Base-by-base conservation (phyloP, 2,797 vertebrate genomes). In the Phrynocephalus vlangalii region DNA sequence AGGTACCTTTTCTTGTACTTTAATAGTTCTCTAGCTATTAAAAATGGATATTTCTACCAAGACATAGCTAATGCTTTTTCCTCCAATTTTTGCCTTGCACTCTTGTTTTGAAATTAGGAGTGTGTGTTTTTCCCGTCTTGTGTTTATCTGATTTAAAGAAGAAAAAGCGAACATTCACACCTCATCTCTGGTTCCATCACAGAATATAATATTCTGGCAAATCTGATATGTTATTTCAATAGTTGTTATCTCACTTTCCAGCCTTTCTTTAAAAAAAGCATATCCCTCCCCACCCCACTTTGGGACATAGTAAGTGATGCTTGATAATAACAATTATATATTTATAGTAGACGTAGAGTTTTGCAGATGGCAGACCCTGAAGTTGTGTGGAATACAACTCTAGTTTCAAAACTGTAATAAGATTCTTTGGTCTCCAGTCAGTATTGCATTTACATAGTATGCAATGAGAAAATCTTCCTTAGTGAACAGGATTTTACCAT, bases 1-100 rank as follows among this genome's bases (percentile, higher is more conserved):
- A 71, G 89, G 91, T 88, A 87, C 63, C 68, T 89, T 94, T 83
- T 91, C 78, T 92, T 93, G 73, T 0, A 5, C 81, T 93, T 94
- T 82, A 68, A 87, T 76, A 89, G 76, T 91, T 87, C 79, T 91
- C 80, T 67, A 82, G 89, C 90, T 88, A 76, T 86, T 91, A 82
- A 93, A 92, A 92, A 87, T 73, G 1, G 88, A 79, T 70, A 85
- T 30, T 66, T 33, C 82, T 44, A 18, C 44, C 22, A 90, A 84
- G 0, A 71, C 79, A 7, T 44, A 44, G 3, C 89, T 90, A 66
- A 0, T 28, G 79, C 5, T 48, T 22, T 82, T 16, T 70, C 78
- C n/a, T 1, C 13, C 0, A 3, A 48, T 22, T 20, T 38, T 78
- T 78, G 2, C 1, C 1, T 0, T 82, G 38, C 68, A 5, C 0